Evolutionary conservation across 2,113 vertebrate genomes (phyloP), one percentile per base, ranked within the genome.

Genomic region (Nothoprocta perdicaria): DNA sequence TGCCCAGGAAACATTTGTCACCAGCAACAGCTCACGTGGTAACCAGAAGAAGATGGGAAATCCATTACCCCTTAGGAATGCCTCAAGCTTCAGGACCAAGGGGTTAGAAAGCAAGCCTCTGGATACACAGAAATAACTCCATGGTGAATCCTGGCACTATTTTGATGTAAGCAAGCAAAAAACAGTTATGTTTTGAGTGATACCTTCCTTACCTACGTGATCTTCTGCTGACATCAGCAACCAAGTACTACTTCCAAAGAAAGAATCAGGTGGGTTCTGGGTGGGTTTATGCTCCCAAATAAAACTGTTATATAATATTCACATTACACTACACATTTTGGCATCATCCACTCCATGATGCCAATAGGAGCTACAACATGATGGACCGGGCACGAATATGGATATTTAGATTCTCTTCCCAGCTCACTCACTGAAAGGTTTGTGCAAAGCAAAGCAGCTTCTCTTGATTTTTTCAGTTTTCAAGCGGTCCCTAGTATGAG

Each of bases 1-100:
- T 98, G 99, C 98, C 96, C 98, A 96, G 91, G 95, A 98, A 97
- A 98, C 98, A 98, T 99, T 98, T 98, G 97, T 99, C 98, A 98
- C 95, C 80, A 91, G 96, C 40, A 95, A 80, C 48, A 91, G 96
- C 96, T 96, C 97, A 98, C 92, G 71, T 97, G 97, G 97, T 92
- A 78, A 97, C 80, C 10, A 93, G 92, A 91, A 87, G 48, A 96
- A 89, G 88, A 96, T 71, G 85, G 95, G 95, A 97, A 97, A 97
- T 90, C 86, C 97, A 97, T 96, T 94, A 97, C 95, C 93, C 86
- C 93, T 86, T 18, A 79, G 93, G 90, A 96, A 92, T 84, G 91
- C 92, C 93, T 97, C 88, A 95, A 95, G 94, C 79, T 71, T 92
- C 84, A 88, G 83, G 72, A 93, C 22, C 95, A 96, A 97, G 97